Evolutionary conservation across 2,113 vertebrate genomes (phyloP), one percentile per base, ranked within the genome.

Genomic region (Lates calcarifer): DNA sequence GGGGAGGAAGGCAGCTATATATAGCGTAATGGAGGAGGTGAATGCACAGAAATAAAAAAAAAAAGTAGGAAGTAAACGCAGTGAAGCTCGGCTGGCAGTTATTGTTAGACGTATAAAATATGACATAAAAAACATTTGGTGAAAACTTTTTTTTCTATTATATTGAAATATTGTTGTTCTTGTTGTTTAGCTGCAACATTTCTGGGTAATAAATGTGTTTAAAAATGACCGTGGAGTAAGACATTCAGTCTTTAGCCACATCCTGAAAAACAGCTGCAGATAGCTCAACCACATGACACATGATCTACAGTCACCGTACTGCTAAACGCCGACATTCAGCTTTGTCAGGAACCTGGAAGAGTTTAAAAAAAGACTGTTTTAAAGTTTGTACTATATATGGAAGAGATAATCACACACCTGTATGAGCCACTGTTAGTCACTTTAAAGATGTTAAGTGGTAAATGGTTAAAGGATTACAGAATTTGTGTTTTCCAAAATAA

Each of bases 171-270:
- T 0, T 39, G 17, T 18, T 29, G n/a, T 26, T 3, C n/a, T 47
- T 43, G 28, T 55, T 4, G 33, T 35, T 62, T 6, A 17, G 12
- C 0, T 9, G 37, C 2, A 49, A 24, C 5, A 33, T 12, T 53
- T 20, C 65, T 49, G 56, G 65, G 39, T n/a, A 75, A 18, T 3
- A 53, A 39, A 22, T 2, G 0, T 62, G 35, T 56, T 51, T 62
- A 26, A 70, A 82, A 66, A 58, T 55, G 1, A 5, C 10, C 3
- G 10, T 31, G 29, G 14, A 26, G 56, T 20, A 35, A 14, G 5
- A 69, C 14, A 3, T 31, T 57, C 24, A 89, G 47, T 28, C 2
- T 78, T 79, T n/a, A 69, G 60, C 85, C 83, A 89, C 87, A 81
- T 88, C 71, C 83, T 82, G 43, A 80, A 58, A 63, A 81, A 51